Percentiles rank a stretch among this genome's conserved stretches.
Conservation (phyloP, 2,113 vertebrate species). For the Neogale vison region DNA sequence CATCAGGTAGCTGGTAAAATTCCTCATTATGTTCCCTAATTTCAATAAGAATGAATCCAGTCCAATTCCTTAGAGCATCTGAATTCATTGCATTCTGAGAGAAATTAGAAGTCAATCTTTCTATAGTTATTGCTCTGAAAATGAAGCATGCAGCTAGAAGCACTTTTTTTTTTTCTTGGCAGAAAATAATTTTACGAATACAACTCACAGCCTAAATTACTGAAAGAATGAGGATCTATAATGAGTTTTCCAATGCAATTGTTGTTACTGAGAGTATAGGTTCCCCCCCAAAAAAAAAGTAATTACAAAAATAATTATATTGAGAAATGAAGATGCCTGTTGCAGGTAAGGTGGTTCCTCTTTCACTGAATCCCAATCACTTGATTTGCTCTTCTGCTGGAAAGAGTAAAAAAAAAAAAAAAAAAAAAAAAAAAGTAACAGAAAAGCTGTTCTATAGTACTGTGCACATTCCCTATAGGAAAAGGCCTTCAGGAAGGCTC, state of each 20-base stretch:
- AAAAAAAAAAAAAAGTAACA: neutral
- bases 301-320: slow-evolving; percentile 60
- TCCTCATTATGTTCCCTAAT: slow-evolving; percentile 31
- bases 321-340: slow-evolving; percentile 24
- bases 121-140: slow-evolving; percentile 57
- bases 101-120: slow-evolving; percentile 58
- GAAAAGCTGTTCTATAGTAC: neutral
- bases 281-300: neutral
- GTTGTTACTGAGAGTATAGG: slow-evolving; percentile 21
- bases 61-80: neutral
- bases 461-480: neutral
- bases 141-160: slow-evolving; percentile 27
- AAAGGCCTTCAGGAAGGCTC: slow-evolving; percentile 31
- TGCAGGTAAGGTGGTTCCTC: neutral
- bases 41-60: slow-evolving; percentile 46
- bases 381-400: neutral
- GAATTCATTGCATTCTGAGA: neutral
- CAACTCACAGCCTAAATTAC: slow-evolving; percentile 30
- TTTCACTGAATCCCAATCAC: neutral
- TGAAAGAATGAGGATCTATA: slow-evolving; percentile 50
- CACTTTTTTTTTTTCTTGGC: neutral
- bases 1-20: neutral
- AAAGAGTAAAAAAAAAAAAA: neutral
- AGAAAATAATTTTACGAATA: slow-evolving; percentile 67
- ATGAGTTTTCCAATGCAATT: slow-evolving; percentile 54